These are phyloP conservation scores for Cichlasoma orientale DNA, from an alignment of 2,797 vertebrate species.

Conservation along the genomic window DNA sequence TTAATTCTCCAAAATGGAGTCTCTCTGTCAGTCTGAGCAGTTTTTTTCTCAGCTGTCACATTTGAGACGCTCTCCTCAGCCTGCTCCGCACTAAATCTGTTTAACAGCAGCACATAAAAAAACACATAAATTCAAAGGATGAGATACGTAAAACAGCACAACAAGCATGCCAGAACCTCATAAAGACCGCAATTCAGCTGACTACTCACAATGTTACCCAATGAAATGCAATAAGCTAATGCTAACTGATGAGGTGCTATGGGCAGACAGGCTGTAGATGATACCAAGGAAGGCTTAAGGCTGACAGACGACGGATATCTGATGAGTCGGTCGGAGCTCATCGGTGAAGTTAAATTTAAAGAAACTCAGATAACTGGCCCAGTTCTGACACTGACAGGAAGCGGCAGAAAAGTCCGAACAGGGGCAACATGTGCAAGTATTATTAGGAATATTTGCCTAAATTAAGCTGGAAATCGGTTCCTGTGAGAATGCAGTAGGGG, in stretches of 20 bases:
- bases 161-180: slow-evolving; percentile 34
- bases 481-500: not conserved
- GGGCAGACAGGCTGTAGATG: not conserved
- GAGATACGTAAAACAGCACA: slow-evolving; percentile 54
- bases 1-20: slow-evolving; percentile 76
- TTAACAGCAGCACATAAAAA: slow-evolving; percentile 62
- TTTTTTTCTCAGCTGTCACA: slow-evolving; percentile 59
- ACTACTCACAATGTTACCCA: slow-evolving; percentile 24
- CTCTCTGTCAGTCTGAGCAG: slow-evolving; percentile 59
- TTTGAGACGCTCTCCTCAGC: slow-evolving; percentile 55
- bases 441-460: not conserved
- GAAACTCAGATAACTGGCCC: not conserved
- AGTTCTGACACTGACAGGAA: not conserved
- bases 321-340: slow-evolving; percentile 20
- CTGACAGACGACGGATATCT: slow-evolving; percentile 16
- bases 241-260: slow-evolving; percentile 24
- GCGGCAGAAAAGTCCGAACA: not conserved
- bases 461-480: not conserved
- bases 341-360: not conserved
- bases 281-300: not conserved
- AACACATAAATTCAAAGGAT: slow-evolving; percentile 59
- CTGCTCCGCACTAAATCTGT: slow-evolving; percentile 59
- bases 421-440: not conserved
- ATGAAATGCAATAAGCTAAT: slow-evolving; percentile 51
- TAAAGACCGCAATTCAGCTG: slow-evolving; percentile 42